Base-by-base conservation (phyloP, 2,797 vertebrate species). In the Rhadinocentrus ornatus region DNA sequence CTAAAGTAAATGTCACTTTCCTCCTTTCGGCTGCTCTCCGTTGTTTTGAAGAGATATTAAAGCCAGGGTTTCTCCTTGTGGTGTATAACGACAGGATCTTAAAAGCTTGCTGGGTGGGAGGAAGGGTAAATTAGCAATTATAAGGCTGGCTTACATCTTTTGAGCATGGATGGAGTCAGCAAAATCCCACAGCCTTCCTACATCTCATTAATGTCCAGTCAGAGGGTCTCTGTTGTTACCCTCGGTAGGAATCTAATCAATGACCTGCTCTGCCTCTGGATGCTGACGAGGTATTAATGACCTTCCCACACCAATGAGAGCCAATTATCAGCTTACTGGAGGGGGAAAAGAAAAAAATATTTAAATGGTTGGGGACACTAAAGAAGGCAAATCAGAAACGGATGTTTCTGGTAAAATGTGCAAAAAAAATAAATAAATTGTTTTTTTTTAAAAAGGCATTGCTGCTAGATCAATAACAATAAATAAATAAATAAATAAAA, bases 221-320 rank as follows among this genome's bases (percentile, higher is more conserved):
- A 41, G 65, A 58, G 76, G 75, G 72, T 86, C 83, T 84, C 85
- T 15, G 58, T 79, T 81, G 79, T 84, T 89, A 89, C 86, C 65
- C 69, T 67, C 78, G 53, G 72, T 82, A 86, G 85, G 81, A 86
- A 90, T 86, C 73, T 69, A 88, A 91, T 93, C 89, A 84, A 93
- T 93, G 86, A 83, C 75, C 84, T 39, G 82, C 84, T 78, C 81
- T 71, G 35, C 44, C 56, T 78, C 72, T 73, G 66, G 82, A 91
- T 81, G 68, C 78, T 86, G 89, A 86, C 80, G 75, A 89, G 81
- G 77, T 90, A 90, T 89, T 93, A 93, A 93, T 91, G 89, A 91
- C 90, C 90, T 89, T 86, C 87, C 84, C 84, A 79, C 35, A 57
- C 85, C 87, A 87, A 87, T 83, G 85, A 87, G 84, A 88, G 81